Evolutionary conservation across 2,113 vertebrate genomes (phyloP).

Genomic region (Glareola pratincola): DNA sequence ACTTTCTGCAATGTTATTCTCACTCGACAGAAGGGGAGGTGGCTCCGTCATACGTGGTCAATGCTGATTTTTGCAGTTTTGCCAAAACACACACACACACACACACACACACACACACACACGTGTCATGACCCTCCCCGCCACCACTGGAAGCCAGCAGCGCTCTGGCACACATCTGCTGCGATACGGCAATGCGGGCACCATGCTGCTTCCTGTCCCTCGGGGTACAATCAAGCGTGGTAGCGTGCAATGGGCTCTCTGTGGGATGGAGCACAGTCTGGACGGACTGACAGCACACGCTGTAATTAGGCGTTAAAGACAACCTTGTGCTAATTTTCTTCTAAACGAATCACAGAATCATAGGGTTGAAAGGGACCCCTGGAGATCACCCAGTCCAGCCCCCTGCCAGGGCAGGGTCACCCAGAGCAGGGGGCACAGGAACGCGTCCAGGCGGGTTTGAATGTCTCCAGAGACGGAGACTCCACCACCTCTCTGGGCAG

Average conservation of each 20-base stretch:
- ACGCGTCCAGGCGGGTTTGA: too few species aligned
- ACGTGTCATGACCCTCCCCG: accelerated
- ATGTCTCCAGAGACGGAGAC: too few species aligned
- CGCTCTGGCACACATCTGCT: background rate
- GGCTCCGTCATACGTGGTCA: accelerated
- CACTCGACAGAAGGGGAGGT: background rate
- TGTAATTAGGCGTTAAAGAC: background rate
- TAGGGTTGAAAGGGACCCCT: too few species aligned
- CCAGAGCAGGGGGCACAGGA: too few species aligned
- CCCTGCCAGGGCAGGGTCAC: too few species aligned
- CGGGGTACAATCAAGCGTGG: background rate
- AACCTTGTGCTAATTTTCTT: background rate
- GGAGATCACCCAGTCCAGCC: too few species aligned
- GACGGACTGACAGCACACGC: accelerated
- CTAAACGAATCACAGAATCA: background rate
- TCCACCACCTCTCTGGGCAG: too few species aligned
- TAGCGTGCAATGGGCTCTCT: background rate
- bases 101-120: background rate
- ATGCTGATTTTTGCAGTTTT: background rate
- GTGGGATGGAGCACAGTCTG: background rate
- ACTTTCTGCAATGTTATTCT: background rate
- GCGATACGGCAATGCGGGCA: background rate
- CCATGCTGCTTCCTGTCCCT: background rate
- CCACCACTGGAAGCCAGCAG: background rate
- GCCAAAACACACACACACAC: background rate